These are phyloP conservation scores for Linnaemya tessellans DNA, from an alignment of 2,888 invertebrate genomes.

Conservation along the genomic window DNA sequence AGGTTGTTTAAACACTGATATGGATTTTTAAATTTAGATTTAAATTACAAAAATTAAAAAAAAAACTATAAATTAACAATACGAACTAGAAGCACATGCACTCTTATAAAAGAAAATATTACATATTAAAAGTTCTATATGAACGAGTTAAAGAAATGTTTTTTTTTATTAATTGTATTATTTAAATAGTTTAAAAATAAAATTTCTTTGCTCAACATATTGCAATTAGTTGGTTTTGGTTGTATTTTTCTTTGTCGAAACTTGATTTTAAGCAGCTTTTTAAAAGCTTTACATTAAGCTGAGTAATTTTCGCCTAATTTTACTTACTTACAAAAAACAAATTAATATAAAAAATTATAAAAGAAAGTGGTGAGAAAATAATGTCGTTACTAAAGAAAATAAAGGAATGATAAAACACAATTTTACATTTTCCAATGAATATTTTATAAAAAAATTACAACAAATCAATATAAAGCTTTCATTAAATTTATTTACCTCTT, in stretches of 20 bases:
- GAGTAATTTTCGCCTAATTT: slow-evolving; percentile 72
- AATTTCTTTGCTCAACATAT: slow-evolving; percentile 61
- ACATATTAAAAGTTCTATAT: slow-evolving; percentile 34
- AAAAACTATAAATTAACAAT: slow-evolving; percentile 70
- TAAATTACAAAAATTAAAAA: slow-evolving; percentile 51
- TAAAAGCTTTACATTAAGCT: slow-evolving; percentile 74
- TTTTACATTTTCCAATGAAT: slow-evolving; percentile 68
- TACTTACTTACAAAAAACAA: slow-evolving; percentile 45
- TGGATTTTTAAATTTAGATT: neutral
- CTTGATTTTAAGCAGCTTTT: slow-evolving; percentile 65
- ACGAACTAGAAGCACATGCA: slow-evolving; percentile 73
- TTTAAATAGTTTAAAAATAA: slow-evolving; percentile 55
- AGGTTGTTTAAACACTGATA: neutral
- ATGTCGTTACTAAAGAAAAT: slow-evolving; percentile 3
- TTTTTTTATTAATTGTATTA: slow-evolving; percentile 7
- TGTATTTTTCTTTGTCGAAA: slow-evolving; percentile 32
- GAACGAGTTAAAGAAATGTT: slow-evolving; percentile 31
- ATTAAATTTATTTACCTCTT: slow-evolving; percentile 22
- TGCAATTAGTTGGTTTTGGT: slow-evolving; percentile 60
- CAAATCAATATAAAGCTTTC: slow-evolving; percentile 75
- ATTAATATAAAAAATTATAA: slow-evolving; percentile 34
- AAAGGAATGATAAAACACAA: slow-evolving; percentile 8
- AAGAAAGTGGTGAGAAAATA: slow-evolving; percentile 30
- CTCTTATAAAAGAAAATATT: slow-evolving; percentile 56
- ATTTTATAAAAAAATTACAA: slow-evolving; percentile 71